A percentile compares a stretch with the other conserved stretches of the same genome.
Evolutionary conservation across 2,797 vertebrate genomes (phyloP).

Genomic region (Champsocephalus gunnari): DNA sequence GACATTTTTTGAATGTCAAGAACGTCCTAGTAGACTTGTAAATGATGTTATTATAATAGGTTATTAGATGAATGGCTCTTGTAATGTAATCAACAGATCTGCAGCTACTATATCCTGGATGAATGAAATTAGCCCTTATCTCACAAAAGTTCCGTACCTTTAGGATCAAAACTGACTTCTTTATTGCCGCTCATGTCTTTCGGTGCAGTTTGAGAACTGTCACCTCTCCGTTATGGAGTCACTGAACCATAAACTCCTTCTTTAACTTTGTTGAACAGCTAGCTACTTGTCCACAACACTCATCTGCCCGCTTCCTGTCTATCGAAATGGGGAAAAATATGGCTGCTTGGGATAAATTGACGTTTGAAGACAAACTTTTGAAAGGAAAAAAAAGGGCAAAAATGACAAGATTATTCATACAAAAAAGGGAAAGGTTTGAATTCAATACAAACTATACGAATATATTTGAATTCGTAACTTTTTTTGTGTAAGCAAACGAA

Average conservation of each 20-base stretch:
- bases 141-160: slow-evolving; percentile 66
- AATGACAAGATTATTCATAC: accelerated
- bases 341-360: slow-evolving; percentile 21
- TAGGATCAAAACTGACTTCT: slow-evolving; percentile 78
- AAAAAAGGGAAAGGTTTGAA: accelerated
- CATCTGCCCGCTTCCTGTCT: slow-evolving; percentile 56
- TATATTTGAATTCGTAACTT: accelerated
- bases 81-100: not conserved
- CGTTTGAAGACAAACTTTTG: not conserved
- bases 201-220: not conserved
- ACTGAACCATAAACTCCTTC: not conserved
- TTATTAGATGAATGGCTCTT: not conserved
- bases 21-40: not conserved
- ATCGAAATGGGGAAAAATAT: not conserved
- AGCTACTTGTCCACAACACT: not conserved
- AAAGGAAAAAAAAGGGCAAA: accelerated
- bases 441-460: accelerated
- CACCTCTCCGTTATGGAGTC: not conserved
- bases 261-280: not conserved
- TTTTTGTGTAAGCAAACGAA: not conserved
- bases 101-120: not conserved
- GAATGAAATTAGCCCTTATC: not conserved
- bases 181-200: slow-evolving; percentile 59
- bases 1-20: not conserved
- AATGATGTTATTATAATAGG: not conserved